A percentile compares a stretch with the other conserved stretches of the same genome.
Evolutionary conservation across 2,888 invertebrate genomes (phyloP).

Genomic region (Cantharis flavilabris): DNA sequence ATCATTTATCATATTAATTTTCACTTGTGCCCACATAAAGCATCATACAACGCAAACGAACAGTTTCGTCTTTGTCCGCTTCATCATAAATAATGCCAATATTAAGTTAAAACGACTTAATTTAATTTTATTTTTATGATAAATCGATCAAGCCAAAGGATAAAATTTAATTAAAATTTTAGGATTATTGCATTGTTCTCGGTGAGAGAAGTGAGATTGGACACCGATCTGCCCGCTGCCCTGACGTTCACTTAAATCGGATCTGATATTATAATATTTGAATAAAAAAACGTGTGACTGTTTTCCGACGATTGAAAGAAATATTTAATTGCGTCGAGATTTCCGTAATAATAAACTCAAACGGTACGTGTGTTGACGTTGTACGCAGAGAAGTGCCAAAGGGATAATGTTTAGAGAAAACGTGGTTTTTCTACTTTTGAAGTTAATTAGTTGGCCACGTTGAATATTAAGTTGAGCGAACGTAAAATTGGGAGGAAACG

Average conservation of each 20-base stretch:
- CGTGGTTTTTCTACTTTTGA: background rate
- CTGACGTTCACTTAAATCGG: too few relatives aligned
- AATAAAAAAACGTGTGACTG: background rate
- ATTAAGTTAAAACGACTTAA: conserved; percentile 7
- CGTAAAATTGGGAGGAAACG: conserved; percentile 32
- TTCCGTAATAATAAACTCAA: background rate
- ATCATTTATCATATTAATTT: conserved; percentile 46
- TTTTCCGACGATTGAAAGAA: background rate
- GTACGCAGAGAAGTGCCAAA: background rate
- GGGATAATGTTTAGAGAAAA: background rate
- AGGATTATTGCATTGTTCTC: background rate
- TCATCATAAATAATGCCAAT: conserved; percentile 20
- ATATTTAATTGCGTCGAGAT: background rate
- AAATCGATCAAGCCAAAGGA: conserved; percentile 1
- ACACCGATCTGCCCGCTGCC: too few relatives aligned
- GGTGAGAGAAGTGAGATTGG: too few relatives aligned
- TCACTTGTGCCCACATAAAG: conserved; percentile 45
- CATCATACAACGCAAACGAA: conserved; percentile 31
- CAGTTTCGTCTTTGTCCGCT: conserved; percentile 21
- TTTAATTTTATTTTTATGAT: conserved; percentile 7
- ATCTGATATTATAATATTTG: too few relatives aligned
- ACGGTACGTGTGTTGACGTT: background rate
- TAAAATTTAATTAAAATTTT: background rate
- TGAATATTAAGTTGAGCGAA: conserved; percentile 36
- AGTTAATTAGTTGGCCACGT: conserved; percentile 1